Percentiles rank a stretch among this genome's conserved stretches.
phyloP scores from a whole-genome alignment of 2,113 vertebrate species.

The Brachyhypopomus occidentalis region DNA sequence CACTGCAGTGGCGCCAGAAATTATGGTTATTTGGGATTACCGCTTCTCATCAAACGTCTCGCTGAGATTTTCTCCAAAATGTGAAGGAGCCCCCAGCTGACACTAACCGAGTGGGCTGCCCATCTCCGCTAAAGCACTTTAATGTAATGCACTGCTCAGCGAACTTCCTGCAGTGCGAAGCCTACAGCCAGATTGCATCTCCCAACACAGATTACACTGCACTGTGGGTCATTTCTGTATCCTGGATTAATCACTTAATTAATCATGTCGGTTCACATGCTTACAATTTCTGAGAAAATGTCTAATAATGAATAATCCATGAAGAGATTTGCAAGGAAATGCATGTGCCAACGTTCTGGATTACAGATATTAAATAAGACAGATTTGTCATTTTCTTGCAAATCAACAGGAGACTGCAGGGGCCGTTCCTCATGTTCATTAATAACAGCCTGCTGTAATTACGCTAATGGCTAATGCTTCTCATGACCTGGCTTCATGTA shows the following conservation, averaged over 20 bases:
- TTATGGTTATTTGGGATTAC: conserved; percentile 14
- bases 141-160: conserved; percentile 32
- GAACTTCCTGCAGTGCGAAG: conserved; percentile 24
- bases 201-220: background rate
- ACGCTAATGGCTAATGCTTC: conserved; percentile 9
- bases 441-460: conserved; percentile 15
- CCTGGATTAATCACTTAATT: too few relatives aligned
- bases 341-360: background rate
- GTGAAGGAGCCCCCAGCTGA: conserved; percentile 42
- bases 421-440: background rate
- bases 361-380: background rate
- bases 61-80: conserved; percentile 42
- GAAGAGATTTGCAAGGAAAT: background rate
- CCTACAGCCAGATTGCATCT: conserved; percentile 19
- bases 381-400: background rate
- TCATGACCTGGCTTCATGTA: conserved; percentile 25
- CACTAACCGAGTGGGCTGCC: conserved; percentile 19
- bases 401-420: background rate
- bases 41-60: conserved; percentile 36
- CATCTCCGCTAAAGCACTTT: background rate
- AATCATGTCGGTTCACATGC: too few relatives aligned
- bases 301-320: too few relatives aligned
- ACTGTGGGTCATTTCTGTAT: too few relatives aligned
- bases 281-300: too few relatives aligned
- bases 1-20: conserved; percentile 38